Evolutionary conservation across 92 coral and sea anemone genomes (phyloP), one percentile per base, ranked within the genome.

Genomic region (Hydrozoanthus gracilis): DNA sequence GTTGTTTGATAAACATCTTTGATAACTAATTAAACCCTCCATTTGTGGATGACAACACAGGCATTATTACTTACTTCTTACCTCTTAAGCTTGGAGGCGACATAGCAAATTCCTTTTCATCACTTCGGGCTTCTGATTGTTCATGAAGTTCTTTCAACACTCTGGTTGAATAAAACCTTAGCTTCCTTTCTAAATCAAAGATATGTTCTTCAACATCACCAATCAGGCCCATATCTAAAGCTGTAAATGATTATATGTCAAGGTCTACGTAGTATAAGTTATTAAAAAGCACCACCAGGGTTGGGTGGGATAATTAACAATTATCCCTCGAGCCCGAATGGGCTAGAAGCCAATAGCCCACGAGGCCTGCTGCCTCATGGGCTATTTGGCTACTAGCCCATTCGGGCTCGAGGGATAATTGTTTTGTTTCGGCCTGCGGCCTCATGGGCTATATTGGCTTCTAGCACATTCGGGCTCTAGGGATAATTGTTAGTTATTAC

Each of bases 131-230:
- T 14, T 73, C 44, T 58, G 48, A 14, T 12, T 62, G 83, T 76
- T 88, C 82, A 35, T 17, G 44, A 27, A 44, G 10, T 11, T 88
- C 91, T 71, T 86, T 67, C 27, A 95, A 84, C 15, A 95, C 78
- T 78, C 83, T 82, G 54, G 89, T 87, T 8, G 93, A 79, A 71
- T 95, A 90, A 4, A 87, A 50, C 47, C 76, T 49, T 39, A 94
- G 86, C 52, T 91, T 90, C 47, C 83, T 76, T 67, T 97, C 99
- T 6, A 95, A 68, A 71, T 92, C 98, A 67, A 88, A 58, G 27
- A 95, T 83, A 51, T 96, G 95, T 71, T 88, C 79, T 16, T 82
- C 74, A 39, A 95, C 94, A 55, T 96, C 95, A 90, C 95, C 98
- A 58, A 96, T 77, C 84, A 95, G 83, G 77, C 96, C 91, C 73